Evolutionary conservation across 2,888 invertebrate genomes (phyloP), one percentile per base, ranked within the genome.

Genomic region (Zhuqinia jingwanae): DNA sequence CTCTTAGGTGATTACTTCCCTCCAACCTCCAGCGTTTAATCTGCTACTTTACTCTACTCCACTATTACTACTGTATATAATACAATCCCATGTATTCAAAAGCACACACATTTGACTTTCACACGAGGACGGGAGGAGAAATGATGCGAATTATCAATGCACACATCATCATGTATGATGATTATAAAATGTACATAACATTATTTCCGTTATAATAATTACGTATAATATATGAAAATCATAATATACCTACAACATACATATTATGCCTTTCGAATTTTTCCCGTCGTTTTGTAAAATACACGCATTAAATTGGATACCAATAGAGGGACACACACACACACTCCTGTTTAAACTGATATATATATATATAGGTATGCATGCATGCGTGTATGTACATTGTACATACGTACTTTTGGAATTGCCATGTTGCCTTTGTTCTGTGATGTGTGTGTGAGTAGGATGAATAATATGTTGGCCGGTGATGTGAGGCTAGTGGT

Each of bases 1-100:
- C 70, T 70, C 25, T 47, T 15, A n/a, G 70, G 25, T 70, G 70
- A 70, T 70, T 70, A 70, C 47, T 36, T 36, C 36, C 36, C 36
- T 8, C 3, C 5, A 36, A 36, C 36, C 36, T 36, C 36, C 36
- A 8, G 25, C 25, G 13, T 70, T 5, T 10, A n/a, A n/a, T n/a
- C n/a, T n/a, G n/a, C n/a, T 47, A n/a, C 47, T 6, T 50, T 25
- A 22, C 22, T 22, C 25, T 50, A 42, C 25, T 25, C 25, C 22
- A n/a, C 25, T 50, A 42, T 15, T n/a, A n/a, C 22, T 20, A 22
- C 17, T 53, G 53, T n/a, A 53, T 8, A 36, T 36, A 8, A 36
- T 36, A 8, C 36, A 8, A 6, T 36, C 36, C 3, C 36, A 36
- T n/a, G n/a, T n/a, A n/a, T n/a, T n/a, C n/a, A n/a, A 47, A 53